Evolutionary conservation across 1,140 invertebrate species (phyloP), one percentile per base, ranked within the genome.

Genomic region (Ridgeia piscesae): DNA sequence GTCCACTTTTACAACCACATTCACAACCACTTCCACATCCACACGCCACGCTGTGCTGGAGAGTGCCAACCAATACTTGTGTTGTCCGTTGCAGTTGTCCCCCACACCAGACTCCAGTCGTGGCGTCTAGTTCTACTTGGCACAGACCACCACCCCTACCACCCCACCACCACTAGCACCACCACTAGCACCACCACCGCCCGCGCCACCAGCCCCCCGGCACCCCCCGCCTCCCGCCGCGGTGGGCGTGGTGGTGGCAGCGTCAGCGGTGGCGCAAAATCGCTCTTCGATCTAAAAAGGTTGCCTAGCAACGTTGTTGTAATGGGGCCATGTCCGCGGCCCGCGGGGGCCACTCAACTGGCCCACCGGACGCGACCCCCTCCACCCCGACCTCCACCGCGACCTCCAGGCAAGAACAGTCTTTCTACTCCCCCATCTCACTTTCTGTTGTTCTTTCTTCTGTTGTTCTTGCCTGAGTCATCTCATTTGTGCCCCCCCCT

Each of bases 111-210:
- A 89, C 93, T 96, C 91, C 94, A 94, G 88, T 94, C 95, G 92
- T 95, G 95, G 95, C 94, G 94, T 31, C 94, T 96, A 50, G 95
- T 96, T 11, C 93, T 96, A 90, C 95, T 95, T 93, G 95, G 95
- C 91, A 96, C 95, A 11, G 94, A 95, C 92, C 94, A 92, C n/a
- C 93, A 94, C 91, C 95, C 95, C 35, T 94, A 94, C 92, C 93
- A 94, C 34, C 91, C 89, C 35, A 91, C 93, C 48, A 93, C 93
- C 88, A 93, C 94, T 89, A 93, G 93, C 58, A 93, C 93, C 34
- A 94, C 94, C 17, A 94, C 93, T 77, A 77, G 58, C 58, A 77
- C 58, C 58, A 77, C 58, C 31, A 93, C 92, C 50, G 34, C 91
- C 33, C 90, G 31, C 33, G 90, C 91, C 91, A 92, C 89, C 88